Percentiles rank a stretch among this genome's conserved stretches.
phyloP scores from a whole-genome alignment of 2,797 vertebrate species.

The Choloepus didactylus region DNA sequence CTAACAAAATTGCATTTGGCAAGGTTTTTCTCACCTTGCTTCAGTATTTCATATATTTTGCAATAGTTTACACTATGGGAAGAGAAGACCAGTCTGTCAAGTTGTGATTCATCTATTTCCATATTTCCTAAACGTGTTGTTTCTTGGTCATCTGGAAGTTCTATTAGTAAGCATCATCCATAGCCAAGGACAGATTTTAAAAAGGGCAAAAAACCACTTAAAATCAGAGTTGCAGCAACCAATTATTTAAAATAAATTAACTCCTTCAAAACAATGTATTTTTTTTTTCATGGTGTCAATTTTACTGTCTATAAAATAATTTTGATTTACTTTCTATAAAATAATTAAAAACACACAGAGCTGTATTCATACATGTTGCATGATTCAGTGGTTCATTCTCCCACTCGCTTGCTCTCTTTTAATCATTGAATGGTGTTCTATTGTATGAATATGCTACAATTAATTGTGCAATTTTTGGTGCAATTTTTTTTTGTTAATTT shows the following conservation, averaged over 20 bases:
- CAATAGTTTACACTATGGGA: not conserved
- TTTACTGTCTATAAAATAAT: not conserved
- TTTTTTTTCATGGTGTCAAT: not conserved
- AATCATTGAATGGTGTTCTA: not conserved
- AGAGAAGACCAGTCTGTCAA: not conserved
- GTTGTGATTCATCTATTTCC: not conserved
- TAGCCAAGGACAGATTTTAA: not conserved
- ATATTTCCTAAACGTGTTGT: not conserved
- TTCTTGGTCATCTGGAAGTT: not conserved
- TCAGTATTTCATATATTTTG: not conserved
- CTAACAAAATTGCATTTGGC: not conserved
- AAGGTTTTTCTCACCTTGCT: not conserved
- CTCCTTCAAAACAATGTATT: not conserved
- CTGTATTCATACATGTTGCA: not conserved
- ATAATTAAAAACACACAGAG: not conserved
- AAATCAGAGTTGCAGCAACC: not conserved
- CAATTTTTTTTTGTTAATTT: not conserved
- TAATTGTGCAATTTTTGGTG: not conserved
- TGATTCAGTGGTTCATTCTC: too few species aligned
- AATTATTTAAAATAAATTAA: not conserved
- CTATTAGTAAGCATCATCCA: not conserved
- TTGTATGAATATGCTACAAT: not conserved
- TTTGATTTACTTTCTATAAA: not conserved
- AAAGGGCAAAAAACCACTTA: not conserved
- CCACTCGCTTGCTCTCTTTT: not conserved